These are phyloP conservation scores for Polyodon spathula DNA, from an alignment of 2,113 vertebrate genomes.

Conservation along the genomic window DNA sequence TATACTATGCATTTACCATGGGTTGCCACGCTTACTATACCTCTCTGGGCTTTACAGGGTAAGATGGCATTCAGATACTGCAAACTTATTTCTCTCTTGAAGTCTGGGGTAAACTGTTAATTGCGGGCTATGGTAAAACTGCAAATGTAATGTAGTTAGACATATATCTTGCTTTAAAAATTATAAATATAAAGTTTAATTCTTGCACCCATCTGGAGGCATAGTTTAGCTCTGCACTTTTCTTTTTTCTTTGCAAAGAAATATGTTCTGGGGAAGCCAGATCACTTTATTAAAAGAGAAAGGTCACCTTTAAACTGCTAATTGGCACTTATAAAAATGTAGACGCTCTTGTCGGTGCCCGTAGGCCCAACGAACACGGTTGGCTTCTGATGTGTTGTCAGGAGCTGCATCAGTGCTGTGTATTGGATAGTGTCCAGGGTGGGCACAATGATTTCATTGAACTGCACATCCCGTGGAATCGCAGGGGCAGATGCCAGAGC, in stretches of 20 bases:
- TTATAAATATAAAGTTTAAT: too few species aligned
- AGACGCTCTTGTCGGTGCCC: conserved; percentile 83
- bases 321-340: conserved; percentile 71
- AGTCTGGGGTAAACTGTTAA: too few species aligned
- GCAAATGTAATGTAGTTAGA: too few species aligned
- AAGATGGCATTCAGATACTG: too few species aligned
- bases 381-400: conserved; percentile 77
- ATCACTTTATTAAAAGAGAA: neutral
- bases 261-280: neutral
- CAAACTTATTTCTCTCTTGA: too few species aligned
- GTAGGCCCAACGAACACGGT: conserved; percentile 77
- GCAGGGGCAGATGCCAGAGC: conserved; percentile 52
- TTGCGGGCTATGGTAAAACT: too few species aligned
- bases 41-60: too few species aligned
- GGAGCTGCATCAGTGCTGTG: conserved; percentile 66
- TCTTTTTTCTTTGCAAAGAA: neutral
- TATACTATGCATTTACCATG: too few species aligned
- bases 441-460: conserved; percentile 87
- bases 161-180: too few species aligned
- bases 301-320: neutral
- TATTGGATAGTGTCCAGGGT: conserved; percentile 79
- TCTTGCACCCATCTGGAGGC: too few species aligned
- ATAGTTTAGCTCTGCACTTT: neutral
- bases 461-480: conserved; percentile 67
- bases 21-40: too few species aligned